Percentiles rank a stretch among this genome's conserved stretches.
phyloP scores from a whole-genome alignment of 2,113 vertebrate species.

The Hoplias malabaricus region DNA sequence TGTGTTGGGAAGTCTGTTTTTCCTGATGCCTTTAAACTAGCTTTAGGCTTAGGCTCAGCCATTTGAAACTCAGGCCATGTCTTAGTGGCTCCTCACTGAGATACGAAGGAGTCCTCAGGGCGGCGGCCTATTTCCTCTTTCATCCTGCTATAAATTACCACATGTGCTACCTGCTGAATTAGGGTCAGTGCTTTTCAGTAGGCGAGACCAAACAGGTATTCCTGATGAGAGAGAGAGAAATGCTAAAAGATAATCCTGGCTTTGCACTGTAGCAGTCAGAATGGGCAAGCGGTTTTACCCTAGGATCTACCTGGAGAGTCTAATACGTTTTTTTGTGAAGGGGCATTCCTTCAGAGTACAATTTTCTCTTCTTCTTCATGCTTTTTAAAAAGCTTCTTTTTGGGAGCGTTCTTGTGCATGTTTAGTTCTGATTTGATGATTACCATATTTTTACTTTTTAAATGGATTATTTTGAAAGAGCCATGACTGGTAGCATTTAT shows the following conservation, averaged over 20 bases:
- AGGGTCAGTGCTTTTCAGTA: conserved; percentile 54
- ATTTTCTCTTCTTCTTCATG: background rate
- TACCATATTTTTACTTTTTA: background rate
- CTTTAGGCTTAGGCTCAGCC: background rate
- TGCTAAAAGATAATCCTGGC: conserved; percentile 3
- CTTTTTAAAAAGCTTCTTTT: background rate
- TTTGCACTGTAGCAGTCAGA: conserved; percentile 9
- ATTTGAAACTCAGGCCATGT: conserved; percentile 37
- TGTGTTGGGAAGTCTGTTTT: background rate
- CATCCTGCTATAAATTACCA: conserved; percentile 50
- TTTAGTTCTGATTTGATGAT: background rate
- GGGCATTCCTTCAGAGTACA: background rate
- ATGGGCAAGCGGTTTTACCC: background rate
- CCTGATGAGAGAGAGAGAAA: conserved; percentile 12
- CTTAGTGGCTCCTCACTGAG: background rate
- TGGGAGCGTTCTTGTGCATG: background rate
- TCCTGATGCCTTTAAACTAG: background rate
- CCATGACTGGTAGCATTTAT: background rate
- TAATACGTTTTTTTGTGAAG: background rate
- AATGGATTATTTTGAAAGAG: background rate
- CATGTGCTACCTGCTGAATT: conserved; percentile 52
- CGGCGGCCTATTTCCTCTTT: conserved; percentile 55
- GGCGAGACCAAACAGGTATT: conserved; percentile 36
- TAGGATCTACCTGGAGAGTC: background rate
- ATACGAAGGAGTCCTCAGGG: conserved; percentile 55